Conservation (phyloP, 1,140 invertebrate genomes). For the Trichomalopsis sarcophagae region DNA sequence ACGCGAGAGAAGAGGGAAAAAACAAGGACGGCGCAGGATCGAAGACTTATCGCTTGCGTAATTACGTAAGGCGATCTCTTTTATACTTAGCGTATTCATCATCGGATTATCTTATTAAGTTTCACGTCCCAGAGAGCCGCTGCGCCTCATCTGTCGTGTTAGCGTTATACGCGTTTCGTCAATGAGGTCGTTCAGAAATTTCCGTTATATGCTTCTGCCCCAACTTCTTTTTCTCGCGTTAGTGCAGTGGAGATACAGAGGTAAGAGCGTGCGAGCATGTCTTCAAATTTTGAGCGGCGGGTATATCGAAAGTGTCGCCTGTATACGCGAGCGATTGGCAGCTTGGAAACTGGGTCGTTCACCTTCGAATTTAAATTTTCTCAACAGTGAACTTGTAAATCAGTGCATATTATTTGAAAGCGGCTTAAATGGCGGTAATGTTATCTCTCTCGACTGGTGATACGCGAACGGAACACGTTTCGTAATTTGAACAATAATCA, state of each 20-base stretch:
- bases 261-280: background rate
- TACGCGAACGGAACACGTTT: too few species aligned
- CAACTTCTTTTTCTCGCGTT: background rate
- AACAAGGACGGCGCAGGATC: background rate
- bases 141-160: background rate
- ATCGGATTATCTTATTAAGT: slow-evolving; percentile 46
- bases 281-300: background rate
- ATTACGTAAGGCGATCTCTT: slow-evolving; percentile 39
- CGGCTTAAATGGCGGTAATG: too few species aligned
- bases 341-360: too few species aligned
- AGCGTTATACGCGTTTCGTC: slow-evolving; percentile 1
- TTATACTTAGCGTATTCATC: slow-evolving; percentile 36
- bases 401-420: too few species aligned
- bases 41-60: slow-evolving; percentile 43
- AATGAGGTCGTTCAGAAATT: slow-evolving; percentile 15
- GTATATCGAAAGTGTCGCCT: too few species aligned
- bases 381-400: too few species aligned
- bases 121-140: background rate
- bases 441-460: too few species aligned
- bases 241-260: background rate
- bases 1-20: background rate
- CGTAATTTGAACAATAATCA: too few species aligned
- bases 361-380: too few species aligned
- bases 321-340: too few species aligned
- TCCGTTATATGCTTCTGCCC: background rate